Evolutionary conservation across 1,140 invertebrate genomes (phyloP).

Genomic region (Drosophila prosaltans): DNA sequence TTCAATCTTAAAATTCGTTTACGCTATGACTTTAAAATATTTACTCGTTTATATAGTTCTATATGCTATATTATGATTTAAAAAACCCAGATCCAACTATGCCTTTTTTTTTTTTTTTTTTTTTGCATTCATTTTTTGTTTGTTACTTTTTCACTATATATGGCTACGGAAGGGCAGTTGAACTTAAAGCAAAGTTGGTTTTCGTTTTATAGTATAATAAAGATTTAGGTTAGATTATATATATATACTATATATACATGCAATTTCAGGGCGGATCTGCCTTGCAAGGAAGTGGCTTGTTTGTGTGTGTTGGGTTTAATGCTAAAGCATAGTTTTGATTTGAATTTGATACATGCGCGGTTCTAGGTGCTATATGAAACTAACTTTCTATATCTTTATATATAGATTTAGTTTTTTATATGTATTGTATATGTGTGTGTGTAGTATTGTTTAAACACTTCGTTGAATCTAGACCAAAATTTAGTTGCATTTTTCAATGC

Average conservation of each 20-base stretch:
- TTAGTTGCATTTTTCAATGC: conserved; percentile 21
- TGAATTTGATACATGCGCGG: conserved; percentile 72
- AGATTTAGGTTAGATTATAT: conserved; percentile 31
- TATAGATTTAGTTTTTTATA: conserved; percentile 40
- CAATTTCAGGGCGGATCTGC: conserved; percentile 26
- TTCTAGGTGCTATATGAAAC: conserved; percentile 74
- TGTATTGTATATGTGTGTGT: conserved; percentile 48
- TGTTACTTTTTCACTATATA: conserved; percentile 27
- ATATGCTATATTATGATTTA: conserved; percentile 52
- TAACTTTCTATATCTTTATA: conserved; percentile 42
- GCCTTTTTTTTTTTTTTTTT: conserved; percentile 25
- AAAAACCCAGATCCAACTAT: conserved; percentile 72
- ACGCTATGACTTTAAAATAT: conserved; percentile 79
- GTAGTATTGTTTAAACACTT: conserved; percentile 63
- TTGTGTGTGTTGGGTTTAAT: conserved; percentile 41
- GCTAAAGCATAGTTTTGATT: conserved; percentile 79
- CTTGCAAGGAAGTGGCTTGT: conserved; percentile 62
- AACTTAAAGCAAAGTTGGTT: conserved; percentile 70
- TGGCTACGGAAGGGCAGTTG: conserved; percentile 69
- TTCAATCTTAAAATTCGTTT: conserved; percentile 73
- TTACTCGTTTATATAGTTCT: conserved; percentile 64
- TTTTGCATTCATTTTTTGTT: conserved; percentile 10
- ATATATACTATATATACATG: conserved; percentile 72
- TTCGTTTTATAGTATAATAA: conserved; percentile 11
- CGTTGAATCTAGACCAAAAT: conserved; percentile 65